phyloP scores from a whole-genome alignment of 1,140 invertebrate species.

The Drosophila athabasca region DNA sequence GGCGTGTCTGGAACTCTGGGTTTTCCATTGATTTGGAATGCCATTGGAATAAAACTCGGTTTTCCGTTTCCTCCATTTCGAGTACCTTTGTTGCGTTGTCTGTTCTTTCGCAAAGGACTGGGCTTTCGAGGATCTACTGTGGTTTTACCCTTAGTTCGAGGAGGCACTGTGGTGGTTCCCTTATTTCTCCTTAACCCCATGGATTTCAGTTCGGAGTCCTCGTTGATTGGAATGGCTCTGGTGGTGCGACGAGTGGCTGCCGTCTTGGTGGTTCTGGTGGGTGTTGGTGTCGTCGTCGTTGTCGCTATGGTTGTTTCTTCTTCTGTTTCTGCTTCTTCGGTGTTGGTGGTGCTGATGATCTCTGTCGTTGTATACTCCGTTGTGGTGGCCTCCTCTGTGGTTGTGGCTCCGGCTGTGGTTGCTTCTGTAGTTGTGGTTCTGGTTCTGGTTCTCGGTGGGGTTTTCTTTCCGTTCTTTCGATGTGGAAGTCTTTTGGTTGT shows the following conservation, averaged over 20 bases:
- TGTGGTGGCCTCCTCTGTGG: conserved; percentile 3
- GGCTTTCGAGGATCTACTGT: no score
- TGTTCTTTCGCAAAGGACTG: no score
- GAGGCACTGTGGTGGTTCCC: no score
- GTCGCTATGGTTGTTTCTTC: conserved; percentile 11
- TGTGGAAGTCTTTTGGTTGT: conserved; percentile 17
- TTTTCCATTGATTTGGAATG: conserved; percentile 10
- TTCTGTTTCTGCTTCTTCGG: conserved; percentile 5
- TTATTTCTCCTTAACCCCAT: no score
- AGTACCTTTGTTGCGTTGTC: neutral
- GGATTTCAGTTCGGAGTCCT: no score
- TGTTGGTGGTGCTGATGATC: neutral
- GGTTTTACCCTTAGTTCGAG: no score
- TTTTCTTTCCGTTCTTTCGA: neutral
- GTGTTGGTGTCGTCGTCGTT: neutral
- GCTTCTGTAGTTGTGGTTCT: conserved; percentile 16
- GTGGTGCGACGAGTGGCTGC: no score
- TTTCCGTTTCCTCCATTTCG: neutral
- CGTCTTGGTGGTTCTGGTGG: neutral
- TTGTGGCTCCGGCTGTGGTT: conserved; percentile 18
- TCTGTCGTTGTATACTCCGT: neutral
- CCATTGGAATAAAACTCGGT: conserved; percentile 13
- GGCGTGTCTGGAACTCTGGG: conserved; percentile 55
- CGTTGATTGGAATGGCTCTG: no score
- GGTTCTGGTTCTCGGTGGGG: conserved; percentile 7